Conservation (phyloP, 2,113 vertebrate species). For the Trogon melanurus region DNA sequence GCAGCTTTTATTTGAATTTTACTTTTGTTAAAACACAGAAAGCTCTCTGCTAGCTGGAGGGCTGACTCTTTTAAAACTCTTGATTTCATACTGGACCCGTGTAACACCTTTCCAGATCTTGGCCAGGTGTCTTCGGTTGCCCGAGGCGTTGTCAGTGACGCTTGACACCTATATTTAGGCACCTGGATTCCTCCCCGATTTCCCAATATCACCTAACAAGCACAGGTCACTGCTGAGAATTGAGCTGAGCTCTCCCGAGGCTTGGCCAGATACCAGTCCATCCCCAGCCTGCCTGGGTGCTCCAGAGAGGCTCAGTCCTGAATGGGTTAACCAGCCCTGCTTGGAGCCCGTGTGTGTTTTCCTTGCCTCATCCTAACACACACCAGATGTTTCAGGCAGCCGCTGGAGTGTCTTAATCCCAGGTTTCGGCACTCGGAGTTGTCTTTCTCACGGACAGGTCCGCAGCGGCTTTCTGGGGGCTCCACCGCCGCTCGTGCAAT, state of each 20-base stretch:
- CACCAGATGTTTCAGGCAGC: conserved; percentile 67
- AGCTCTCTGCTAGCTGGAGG: background rate
- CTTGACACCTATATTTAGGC: background rate
- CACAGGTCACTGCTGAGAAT: background rate
- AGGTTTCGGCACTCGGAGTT: conserved; percentile 12
- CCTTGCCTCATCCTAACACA: conserved; percentile 52
- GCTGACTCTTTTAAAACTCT: background rate
- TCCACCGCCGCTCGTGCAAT: background rate
- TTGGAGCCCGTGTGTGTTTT: conserved; percentile 36
- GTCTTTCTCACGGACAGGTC: conserved; percentile 1
- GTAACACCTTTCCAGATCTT: background rate
- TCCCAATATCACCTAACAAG: background rate
- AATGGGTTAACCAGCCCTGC: conserved; percentile 47
- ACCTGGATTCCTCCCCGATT: background rate
- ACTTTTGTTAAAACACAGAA: background rate
- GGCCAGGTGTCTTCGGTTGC: background rate
- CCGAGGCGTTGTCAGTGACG: background rate
- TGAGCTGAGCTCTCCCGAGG: background rate
- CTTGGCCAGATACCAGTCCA: background rate
- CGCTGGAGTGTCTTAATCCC: conserved; percentile 53
- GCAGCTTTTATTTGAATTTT: background rate
- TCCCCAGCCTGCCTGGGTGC: background rate
- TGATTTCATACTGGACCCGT: background rate
- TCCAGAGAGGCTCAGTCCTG: background rate
- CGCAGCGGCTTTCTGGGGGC: background rate